A percentile compares a stretch with the other conserved stretches of the same genome.
Evolutionary conservation across 1,140 invertebrate species (phyloP).

Genomic region (Zeugodacus cucurbitae): DNA sequence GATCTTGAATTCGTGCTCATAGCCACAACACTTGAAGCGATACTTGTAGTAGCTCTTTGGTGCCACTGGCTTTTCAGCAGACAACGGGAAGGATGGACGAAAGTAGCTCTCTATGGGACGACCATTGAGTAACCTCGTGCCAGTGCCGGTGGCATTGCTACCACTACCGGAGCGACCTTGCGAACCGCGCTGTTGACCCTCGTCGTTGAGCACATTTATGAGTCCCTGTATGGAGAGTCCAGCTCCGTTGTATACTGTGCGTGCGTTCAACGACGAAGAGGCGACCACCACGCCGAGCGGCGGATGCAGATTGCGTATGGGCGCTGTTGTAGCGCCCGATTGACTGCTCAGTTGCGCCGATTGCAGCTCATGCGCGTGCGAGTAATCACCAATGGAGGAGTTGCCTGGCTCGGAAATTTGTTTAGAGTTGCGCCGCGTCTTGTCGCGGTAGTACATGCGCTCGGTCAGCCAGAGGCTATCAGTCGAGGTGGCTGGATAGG

Average conservation of each 20-base stretch:
- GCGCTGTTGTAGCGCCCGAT: not conserved
- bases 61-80: slow-evolving; percentile 66
- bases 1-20: slow-evolving; percentile 75
- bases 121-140: slow-evolving; percentile 53
- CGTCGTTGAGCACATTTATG: slow-evolving; percentile 56
- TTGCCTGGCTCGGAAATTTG: slow-evolving; percentile 55
- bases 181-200: slow-evolving; percentile 44
- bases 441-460: slow-evolving; percentile 52
- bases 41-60: slow-evolving; percentile 90
- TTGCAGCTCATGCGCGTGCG: slow-evolving; percentile 21
- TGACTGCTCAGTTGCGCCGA: not conserved
- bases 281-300: slow-evolving; percentile 50
- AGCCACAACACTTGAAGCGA: slow-evolving; percentile 74
- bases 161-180: slow-evolving; percentile 17
- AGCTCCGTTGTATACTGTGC: slow-evolving; percentile 41
- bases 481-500: slow-evolving; percentile 50
- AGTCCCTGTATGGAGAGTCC: slow-evolving; percentile 55
- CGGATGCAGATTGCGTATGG: not conserved
- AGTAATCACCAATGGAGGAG: slow-evolving; percentile 34
- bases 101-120: slow-evolving; percentile 58
- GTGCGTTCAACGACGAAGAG: slow-evolving; percentile 42
- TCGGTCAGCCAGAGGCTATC: slow-evolving; percentile 57
- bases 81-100: slow-evolving; percentile 57
- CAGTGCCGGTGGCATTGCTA: slow-evolving; percentile 40
- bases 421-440: slow-evolving; percentile 53